Base-by-base conservation (phyloP, 2,113 vertebrate species). In the Uria aalge region DNA sequence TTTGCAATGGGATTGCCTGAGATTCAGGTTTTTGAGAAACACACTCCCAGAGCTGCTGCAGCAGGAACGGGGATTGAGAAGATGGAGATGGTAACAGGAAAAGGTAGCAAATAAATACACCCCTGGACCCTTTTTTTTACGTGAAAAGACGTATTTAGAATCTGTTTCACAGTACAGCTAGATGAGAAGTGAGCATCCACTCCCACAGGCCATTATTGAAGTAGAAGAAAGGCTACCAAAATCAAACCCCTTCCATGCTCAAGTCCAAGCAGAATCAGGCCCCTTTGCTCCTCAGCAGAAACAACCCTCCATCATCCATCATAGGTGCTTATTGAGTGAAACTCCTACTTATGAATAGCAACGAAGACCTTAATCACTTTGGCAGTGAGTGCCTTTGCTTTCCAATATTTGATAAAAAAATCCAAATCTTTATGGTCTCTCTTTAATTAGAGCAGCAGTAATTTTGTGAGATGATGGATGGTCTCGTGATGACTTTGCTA, bases 361-460 rank as follows among this genome's bases (percentile, higher is more conserved):
- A 26, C 0, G 0, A 45, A 34, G 30, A 6, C 20, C 29, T 53
- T 55, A 6, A 17, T 75, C 66, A 9, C 80, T 84, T 56, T 5
- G 73, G 29, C 68, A 63, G 32, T 0, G 40, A 57, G 32, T 2
- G 12, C 52, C 32, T 90, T 47, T 41, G 40, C 53, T 66, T 53
- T 53, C 48, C 85, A 36, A 8, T 6, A 2, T 8, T 26, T 30
- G 62, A 56, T 29, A 30, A 79, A 75, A 68, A 2, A 52, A 64
- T 4, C 57, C n/a, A 15, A 16, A 80, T 64, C 53, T 17, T 62
- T 32, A 11, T 0, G 1, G 21, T 41, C 5, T 75, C 34, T 23
- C 30, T 64, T 75, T 32, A 57, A 29, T 53, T n/a, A 34, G n/a
- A 72, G 56, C 55, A 84, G 72, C 79, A 68, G 72, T 56, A 24